Evolutionary conservation across 2,888 invertebrate genomes (phyloP).

Genomic region (Clistopyga incitator): DNA sequence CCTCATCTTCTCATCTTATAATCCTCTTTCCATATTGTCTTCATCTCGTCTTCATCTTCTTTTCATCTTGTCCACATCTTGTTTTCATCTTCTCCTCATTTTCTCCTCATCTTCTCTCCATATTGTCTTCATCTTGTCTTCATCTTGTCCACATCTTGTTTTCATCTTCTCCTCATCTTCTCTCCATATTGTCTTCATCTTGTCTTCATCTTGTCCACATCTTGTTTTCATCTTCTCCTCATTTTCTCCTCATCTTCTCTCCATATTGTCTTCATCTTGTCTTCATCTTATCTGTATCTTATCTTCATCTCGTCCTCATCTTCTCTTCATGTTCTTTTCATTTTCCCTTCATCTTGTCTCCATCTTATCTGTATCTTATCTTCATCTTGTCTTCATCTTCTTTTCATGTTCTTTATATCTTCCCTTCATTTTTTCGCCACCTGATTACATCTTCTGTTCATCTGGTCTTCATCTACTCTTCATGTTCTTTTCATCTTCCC

Average conservation of each 20-base stretch:
- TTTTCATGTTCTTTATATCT: not conserved
- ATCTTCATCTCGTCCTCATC: not conserved
- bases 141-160: too few species aligned
- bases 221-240: too few species aligned
- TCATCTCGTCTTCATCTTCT: too few species aligned
- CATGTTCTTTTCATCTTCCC: not conserved
- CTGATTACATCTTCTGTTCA: not conserved
- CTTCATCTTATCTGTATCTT: too few species aligned
- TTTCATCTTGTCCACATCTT: not conserved
- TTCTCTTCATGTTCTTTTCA: not conserved
- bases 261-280: not conserved
- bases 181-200: too few species aligned
- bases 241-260: not conserved
- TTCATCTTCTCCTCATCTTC: too few species aligned
- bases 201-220: too few species aligned
- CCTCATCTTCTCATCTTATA: not conserved
- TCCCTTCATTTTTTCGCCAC: too few species aligned
- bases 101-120: not conserved
- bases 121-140: too few species aligned
- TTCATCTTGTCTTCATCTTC: not conserved
- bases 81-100: not conserved
- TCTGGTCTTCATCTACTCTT: not conserved
- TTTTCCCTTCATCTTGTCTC: not conserved
- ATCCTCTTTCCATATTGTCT: not conserved
- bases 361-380: not conserved